Conservation (phyloP, 2,797 vertebrate species). For the Coregonus suidteri region DNA sequence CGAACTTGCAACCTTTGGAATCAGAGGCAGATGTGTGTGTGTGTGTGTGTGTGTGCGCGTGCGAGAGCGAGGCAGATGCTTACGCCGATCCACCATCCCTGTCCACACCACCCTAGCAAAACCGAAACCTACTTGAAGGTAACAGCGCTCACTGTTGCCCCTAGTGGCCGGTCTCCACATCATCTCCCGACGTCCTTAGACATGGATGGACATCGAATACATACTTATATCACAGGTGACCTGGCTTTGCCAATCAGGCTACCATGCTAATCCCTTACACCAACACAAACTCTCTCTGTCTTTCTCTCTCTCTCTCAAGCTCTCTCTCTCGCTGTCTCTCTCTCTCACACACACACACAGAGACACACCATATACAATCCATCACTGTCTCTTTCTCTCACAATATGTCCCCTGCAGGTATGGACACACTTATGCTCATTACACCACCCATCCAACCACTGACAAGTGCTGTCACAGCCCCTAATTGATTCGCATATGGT, state of each 20-base stretch:
- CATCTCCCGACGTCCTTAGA: no score
- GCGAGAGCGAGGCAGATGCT: no score
- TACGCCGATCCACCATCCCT: no score
- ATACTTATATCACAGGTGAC: no score
- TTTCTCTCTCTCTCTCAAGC: conserved; percentile 22
- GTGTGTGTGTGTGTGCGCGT: no score
- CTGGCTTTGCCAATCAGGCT: conserved; percentile 71
- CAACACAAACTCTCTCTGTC: conserved; percentile 42
- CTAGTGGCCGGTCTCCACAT: no score
- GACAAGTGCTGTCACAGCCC: conserved; percentile 25
- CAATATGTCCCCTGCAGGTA: conserved; percentile 42
- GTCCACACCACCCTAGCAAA: no score
- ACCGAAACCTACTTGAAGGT: no score
- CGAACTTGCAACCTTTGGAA: no score
- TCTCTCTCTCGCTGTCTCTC: conserved; percentile 25
- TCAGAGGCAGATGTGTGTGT: no score
- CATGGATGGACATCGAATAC: no score
- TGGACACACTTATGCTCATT: conserved; percentile 37
- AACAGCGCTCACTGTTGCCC: no score
- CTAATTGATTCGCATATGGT: conserved; percentile 49
- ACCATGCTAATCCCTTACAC: conserved; percentile 67
- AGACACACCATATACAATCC: conserved; percentile 20
- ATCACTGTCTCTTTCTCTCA: conserved; percentile 17
- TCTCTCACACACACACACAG: conserved; percentile 9
- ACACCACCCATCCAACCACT: conserved; percentile 37